Conservation (phyloP, 2,797 vertebrate genomes). For the Mastacembelus armatus region DNA sequence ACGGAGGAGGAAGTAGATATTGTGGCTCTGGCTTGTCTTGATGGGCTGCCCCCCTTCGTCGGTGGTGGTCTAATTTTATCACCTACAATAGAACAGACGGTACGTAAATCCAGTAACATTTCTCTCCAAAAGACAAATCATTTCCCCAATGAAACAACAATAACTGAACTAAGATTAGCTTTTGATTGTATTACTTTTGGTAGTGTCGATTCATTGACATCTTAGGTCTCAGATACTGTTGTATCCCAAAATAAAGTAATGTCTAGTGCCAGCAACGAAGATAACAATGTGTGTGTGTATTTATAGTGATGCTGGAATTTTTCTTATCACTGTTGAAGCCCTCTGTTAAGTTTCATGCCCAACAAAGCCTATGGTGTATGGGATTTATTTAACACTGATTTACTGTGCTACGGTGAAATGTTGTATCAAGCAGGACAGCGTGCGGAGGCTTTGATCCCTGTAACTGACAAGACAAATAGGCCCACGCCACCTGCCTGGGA, state of each 20-base stretch:
- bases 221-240: conserved; percentile 22
- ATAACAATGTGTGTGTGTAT: conserved; percentile 64
- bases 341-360: conserved; percentile 58
- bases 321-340: conserved; percentile 70
- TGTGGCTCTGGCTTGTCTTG: conserved; percentile 67
- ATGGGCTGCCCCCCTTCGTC: conserved; percentile 59
- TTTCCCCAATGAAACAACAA: background rate
- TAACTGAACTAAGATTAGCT: background rate
- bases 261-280: conserved; percentile 38
- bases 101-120: background rate
- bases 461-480: conserved; percentile 41
- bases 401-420: background rate
- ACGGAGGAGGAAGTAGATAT: conserved; percentile 75
- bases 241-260: conserved; percentile 35
- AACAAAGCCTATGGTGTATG: background rate
- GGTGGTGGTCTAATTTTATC: conserved; percentile 69
- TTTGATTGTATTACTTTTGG: background rate
- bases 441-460: conserved; percentile 23
- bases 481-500: conserved; percentile 49
- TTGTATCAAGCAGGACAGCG: conserved; percentile 19
- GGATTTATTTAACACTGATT: background rate
- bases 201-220: conserved; percentile 1
- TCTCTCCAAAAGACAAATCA: background rate
- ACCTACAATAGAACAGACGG: conserved; percentile 75
- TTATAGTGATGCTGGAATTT: conserved; percentile 64